phyloP scores from a whole-genome alignment of 2,888 invertebrate genomes.

The Anoplius nigerrimus region DNA sequence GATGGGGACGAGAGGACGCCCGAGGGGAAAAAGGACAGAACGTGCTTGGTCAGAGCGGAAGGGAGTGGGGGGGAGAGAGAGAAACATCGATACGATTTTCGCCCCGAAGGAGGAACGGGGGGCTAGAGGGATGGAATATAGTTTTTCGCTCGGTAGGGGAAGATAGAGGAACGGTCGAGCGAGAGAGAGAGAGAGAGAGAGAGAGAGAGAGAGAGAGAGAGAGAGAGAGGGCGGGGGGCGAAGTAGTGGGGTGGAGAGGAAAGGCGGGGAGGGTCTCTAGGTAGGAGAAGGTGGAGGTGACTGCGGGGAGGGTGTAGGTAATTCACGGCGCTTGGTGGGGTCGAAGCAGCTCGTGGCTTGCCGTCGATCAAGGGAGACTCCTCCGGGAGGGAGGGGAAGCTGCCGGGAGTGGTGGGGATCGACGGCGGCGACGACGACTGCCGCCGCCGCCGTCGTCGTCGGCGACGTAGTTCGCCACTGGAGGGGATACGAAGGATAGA shows the following conservation, averaged over 20 bases:
- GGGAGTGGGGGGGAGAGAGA: too few relatives aligned
- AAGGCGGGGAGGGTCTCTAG: not conserved
- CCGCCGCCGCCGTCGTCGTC: too few relatives aligned
- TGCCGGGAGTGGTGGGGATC: not conserved
- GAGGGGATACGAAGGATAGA: slow-evolving; percentile 25
- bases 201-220: too few relatives aligned
- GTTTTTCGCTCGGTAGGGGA: not conserved
- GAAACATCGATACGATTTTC: slow-evolving; percentile 9
- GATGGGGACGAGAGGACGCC: too few relatives aligned
- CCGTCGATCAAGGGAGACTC: not conserved
- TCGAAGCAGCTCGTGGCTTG: too few relatives aligned
- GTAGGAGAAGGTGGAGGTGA: not conserved
- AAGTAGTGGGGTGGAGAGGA: not conserved
- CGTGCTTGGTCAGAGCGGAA: too few relatives aligned
- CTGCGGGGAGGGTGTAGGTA: not conserved
- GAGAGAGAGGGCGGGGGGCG: too few relatives aligned
- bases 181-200: too few relatives aligned
- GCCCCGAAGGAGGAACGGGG: slow-evolving; percentile 28
- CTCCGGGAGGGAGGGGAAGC: not conserved
- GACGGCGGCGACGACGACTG: not conserved
- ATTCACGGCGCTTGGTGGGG: not conserved
- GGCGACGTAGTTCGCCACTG: slow-evolving; percentile 2
- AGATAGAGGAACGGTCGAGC: too few relatives aligned
- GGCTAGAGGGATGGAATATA: slow-evolving; percentile 12
- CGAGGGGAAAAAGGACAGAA: too few relatives aligned